Evolutionary conservation across 1,140 invertebrate species (phyloP).

Genomic region (Formica selysi): DNA sequence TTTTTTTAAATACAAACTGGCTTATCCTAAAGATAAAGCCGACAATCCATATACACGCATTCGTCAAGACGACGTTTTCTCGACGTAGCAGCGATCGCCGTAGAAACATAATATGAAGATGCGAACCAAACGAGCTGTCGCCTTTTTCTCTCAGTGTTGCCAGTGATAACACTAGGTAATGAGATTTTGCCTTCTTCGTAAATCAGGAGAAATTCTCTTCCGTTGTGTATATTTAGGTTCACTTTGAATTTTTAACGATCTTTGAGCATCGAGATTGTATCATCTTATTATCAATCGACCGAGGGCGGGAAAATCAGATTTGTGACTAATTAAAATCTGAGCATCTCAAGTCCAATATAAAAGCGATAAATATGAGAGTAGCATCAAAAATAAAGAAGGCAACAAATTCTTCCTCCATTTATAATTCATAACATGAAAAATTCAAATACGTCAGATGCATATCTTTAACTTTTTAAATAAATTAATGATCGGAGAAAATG

Average conservation of each 20-base stretch:
- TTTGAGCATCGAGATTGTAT: conserved; percentile 52
- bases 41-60: conserved; percentile 35
- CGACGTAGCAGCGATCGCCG: background rate
- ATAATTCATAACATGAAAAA: background rate
- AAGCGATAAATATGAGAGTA: background rate
- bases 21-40: conserved; percentile 52
- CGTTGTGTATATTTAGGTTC: conserved; percentile 33
- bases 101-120: conserved; percentile 44
- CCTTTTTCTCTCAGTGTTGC: conserved; percentile 27
- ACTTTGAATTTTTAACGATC: conserved; percentile 57
- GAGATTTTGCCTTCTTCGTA: conserved; percentile 49
- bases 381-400: background rate
- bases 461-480: background rate
- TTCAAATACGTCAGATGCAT: background rate
- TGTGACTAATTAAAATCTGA: background rate
- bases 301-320: background rate
- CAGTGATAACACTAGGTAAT: conserved; percentile 59
- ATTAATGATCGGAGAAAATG: background rate
- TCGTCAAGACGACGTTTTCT: conserved; percentile 27
- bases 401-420: background rate
- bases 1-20: conserved; percentile 12
- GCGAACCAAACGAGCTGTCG: conserved; percentile 47
- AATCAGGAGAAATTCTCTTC: conserved; percentile 37
- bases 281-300: conserved; percentile 17
- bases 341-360: background rate